phyloP scores from a whole-genome alignment of 2,888 invertebrate genomes.

The Lamproptera curius region DNA sequence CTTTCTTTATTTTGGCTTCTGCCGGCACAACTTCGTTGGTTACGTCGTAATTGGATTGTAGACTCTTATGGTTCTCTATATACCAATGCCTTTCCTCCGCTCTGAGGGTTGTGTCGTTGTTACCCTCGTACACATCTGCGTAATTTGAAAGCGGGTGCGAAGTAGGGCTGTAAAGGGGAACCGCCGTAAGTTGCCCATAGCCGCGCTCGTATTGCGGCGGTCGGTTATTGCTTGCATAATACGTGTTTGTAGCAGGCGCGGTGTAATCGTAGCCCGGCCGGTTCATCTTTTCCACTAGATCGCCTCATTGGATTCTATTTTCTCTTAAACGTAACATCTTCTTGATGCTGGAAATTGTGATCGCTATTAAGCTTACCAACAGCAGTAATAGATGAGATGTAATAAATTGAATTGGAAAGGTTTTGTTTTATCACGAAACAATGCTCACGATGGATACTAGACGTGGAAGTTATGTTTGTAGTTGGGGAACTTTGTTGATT shows the following conservation, averaged over 20 bases:
- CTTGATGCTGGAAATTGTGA: slow-evolving; percentile 28
- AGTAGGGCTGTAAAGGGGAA: slow-evolving; percentile 64
- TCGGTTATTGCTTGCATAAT: slow-evolving; percentile 64
- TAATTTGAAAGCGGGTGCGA: slow-evolving; percentile 70
- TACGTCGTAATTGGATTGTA: slow-evolving; percentile 60
- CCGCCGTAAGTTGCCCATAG: slow-evolving; percentile 62
- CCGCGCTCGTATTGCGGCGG: slow-evolving; percentile 71
- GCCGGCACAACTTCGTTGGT: slow-evolving; percentile 58
- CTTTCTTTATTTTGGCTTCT: slow-evolving; percentile 72
- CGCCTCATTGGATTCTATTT: slow-evolving; percentile 70
- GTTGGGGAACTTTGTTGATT: slow-evolving; percentile 55
- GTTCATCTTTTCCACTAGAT: slow-evolving; percentile 71
- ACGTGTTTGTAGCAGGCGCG: slow-evolving; percentile 70
- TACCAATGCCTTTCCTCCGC: slow-evolving; percentile 75
- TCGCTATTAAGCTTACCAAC: slow-evolving; percentile 40
- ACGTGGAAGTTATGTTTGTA: slow-evolving; percentile 35
- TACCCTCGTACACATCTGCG: slow-evolving; percentile 73
- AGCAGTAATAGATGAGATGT: background rate
- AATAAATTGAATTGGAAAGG: slow-evolving; percentile 19
- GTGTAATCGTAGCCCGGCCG: slow-evolving; percentile 73
- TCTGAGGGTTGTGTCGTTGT: slow-evolving; percentile 71
- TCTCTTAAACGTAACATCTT: slow-evolving; percentile 23
- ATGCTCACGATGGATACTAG: slow-evolving; percentile 25
- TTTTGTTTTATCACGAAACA: slow-evolving; percentile 25
- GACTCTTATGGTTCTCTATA: slow-evolving; percentile 71